Percentiles rank a stretch among this genome's conserved stretches.
Conservation (phyloP, 2,888 invertebrate species). For the Nysson spinosus region DNA sequence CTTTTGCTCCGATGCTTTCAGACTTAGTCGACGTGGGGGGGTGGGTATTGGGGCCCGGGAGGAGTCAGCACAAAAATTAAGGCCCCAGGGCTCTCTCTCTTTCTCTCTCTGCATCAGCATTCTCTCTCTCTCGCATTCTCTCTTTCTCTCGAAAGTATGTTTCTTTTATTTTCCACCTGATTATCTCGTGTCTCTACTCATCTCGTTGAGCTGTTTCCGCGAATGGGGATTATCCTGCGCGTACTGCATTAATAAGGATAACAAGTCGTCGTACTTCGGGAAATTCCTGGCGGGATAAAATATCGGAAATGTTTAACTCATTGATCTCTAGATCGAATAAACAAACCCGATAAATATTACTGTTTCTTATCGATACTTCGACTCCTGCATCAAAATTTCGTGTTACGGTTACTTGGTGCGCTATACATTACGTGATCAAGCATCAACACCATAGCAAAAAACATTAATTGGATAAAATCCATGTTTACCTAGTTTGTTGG, state of each 20-base stretch:
- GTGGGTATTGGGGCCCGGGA: slow-evolving; percentile 66
- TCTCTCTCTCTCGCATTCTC: slow-evolving; percentile 2
- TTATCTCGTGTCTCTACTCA: slow-evolving; percentile 45
- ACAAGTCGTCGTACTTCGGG: slow-evolving; percentile 34
- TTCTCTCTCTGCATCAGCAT: slow-evolving; percentile 16
- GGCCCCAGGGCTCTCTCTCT: slow-evolving; percentile 75
- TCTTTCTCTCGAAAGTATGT: slow-evolving; percentile 16
- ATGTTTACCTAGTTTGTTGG: too few species aligned
- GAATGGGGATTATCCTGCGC: slow-evolving; percentile 57
- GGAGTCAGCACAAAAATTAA: slow-evolving; percentile 70
- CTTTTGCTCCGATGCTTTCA: too few species aligned
- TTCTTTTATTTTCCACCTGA: slow-evolving; percentile 41
- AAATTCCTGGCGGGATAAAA: slow-evolving; percentile 38
- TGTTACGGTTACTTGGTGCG: too few species aligned
- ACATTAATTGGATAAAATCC: too few species aligned
- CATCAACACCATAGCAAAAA: too few species aligned
- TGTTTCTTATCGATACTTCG: too few species aligned
- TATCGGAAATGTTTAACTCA: slow-evolving; percentile 18
- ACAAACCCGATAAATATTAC: too few species aligned
- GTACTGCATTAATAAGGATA: slow-evolving; percentile 40
- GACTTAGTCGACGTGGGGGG: slow-evolving; percentile 11
- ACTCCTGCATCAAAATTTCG: too few species aligned
- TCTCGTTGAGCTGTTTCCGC: slow-evolving; percentile 58
- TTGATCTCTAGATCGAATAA: too few species aligned
- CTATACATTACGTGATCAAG: too few species aligned